Base-by-base conservation (phyloP, 2,888 invertebrate genomes). In the Tiliacea citrago region DNA sequence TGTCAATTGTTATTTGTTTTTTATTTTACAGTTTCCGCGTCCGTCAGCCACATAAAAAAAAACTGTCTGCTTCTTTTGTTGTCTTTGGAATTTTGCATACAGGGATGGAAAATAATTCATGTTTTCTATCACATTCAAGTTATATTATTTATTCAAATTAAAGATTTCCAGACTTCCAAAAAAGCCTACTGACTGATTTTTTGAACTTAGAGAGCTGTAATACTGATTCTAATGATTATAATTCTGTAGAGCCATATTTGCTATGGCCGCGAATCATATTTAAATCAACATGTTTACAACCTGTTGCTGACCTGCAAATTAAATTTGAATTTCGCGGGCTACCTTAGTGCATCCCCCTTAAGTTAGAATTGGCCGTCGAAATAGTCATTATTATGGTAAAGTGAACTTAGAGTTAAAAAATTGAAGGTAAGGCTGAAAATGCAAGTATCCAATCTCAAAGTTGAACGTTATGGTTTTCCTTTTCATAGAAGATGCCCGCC, bases 1-100 rank as follows among this genome's bases (percentile, higher is more conserved):
- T n/a, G 29, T 68, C 57, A 57, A 49, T 57, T 67, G 8, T 49
- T 77, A n/a, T 75, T 66, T 75, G 49, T 75, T 75, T 73, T 77
- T 77, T 29, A 42, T n/a, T 77, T 49, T 8, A 29, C 68, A 18
- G 39, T 21, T 39, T 66, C 74, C 77, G 67, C 55, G 77, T 77
- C 66, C 63, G 47, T 39, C 21, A 13, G 18, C 8, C 7, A 45
- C 24, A n/a, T 42, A 10, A n/a, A 53, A 75, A 66, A 63, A 47
- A 12, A 39, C 7, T 4, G 0, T 2, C 9, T 24, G 12, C 18
- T 12, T 21, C 4, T 42, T n/a, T 63, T 24, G 5, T 66, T 77
- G 39, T 74, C 67, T 77, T 29, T 29, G 29, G n/a, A n/a, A n/a
- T 3, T 29, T 29, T 74, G 67, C 47, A n/a, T 45, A 18, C 24